Base-by-base conservation (phyloP, 2,797 vertebrate species). In the Nasua narica region DNA sequence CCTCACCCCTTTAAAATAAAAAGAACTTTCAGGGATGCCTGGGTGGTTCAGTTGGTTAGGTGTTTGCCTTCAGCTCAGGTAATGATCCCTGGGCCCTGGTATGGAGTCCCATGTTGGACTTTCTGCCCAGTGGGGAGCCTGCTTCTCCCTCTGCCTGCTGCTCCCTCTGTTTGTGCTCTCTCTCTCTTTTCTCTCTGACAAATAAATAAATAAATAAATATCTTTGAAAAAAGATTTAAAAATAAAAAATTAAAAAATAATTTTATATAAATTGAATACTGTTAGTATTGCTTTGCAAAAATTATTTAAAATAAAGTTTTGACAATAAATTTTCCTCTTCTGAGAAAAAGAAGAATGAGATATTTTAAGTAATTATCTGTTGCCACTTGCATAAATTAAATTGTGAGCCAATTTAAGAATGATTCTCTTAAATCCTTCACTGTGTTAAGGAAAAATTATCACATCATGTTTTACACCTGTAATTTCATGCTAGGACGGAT, bases 401-500 rank as follows among this genome's bases (percentile, higher is more conserved):
- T 58, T 52, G 12, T 92, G 13, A 77, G 7, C 3, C 72, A 46
- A 46, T 79, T 91, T 50, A 84, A 52, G 29, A 94, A 70, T 56
- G 5, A 62, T 74, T 2, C 25, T 48, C 69, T 54, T 93, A 43
- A 54, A 7, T 91, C 4, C 25, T 77, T 77, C 81, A 35, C 19
- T 76, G 13, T 56, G 18, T 40, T 78, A 78, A 76, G 23, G 67
- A 2, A 56, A 37, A 72, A 78, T 82, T 5, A 27, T 70, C 50
- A 35, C 35, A 52, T 40, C n/a, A 32, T 27, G 14, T 9, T 23
- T 35, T 3, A 0, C 0, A 14, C 0, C 29, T 84, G 14, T 1
- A 19, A 6, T 48, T 56, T 81, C 23, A 46, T 2, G 19, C 11
- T 77, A 40, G 29, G 13, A 8, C 14, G 60, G 15, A 40, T 46